A percentile compares a stretch with the other conserved stretches of the same genome.
Conservation (phyloP, 2,888 invertebrate genomes). For the Apocheima hispidaria region DNA sequence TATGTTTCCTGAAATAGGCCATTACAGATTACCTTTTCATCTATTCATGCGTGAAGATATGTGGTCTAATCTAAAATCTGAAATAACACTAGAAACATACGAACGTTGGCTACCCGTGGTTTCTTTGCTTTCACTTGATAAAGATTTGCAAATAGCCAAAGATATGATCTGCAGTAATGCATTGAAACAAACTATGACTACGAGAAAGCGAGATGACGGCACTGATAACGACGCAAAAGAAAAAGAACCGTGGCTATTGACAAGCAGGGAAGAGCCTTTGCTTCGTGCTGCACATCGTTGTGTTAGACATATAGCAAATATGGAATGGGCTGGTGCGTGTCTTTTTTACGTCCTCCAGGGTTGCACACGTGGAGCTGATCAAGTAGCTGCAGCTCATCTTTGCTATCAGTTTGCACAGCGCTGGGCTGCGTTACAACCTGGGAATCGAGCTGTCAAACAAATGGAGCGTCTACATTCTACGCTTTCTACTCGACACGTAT, state of each 20-base stretch:
- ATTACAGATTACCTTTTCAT: conserved; percentile 80
- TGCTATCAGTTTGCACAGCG: conserved; percentile 83
- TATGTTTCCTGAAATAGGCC: conserved; percentile 82
- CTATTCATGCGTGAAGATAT: conserved; percentile 80
- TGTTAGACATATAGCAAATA: conserved; percentile 79
- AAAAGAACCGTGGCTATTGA: conserved; percentile 74
- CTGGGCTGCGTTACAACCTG: conserved; percentile 80
- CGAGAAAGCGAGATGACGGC: conserved; percentile 66
- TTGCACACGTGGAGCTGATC: conserved; percentile 81
- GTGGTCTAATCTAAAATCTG: conserved; percentile 83
- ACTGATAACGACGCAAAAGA: conserved; percentile 62
- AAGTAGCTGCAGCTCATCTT: conserved; percentile 81
- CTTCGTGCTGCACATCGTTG: conserved; percentile 80
- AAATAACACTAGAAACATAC: conserved; percentile 82
- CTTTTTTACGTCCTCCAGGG: conserved; percentile 82
- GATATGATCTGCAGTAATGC: conserved; percentile 85
- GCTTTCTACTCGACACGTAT: conserved; percentile 78
- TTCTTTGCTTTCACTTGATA: conserved; percentile 71
- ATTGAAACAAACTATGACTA: conserved; percentile 83
- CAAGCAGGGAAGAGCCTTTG: conserved; percentile 75
- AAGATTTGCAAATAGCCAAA: conserved; percentile 76
- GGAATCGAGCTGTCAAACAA: conserved; percentile 78
- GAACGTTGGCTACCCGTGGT: conserved; percentile 79
- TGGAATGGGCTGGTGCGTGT: conserved; percentile 85
- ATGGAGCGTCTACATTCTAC: conserved; percentile 80